These are phyloP conservation scores for Drusus annulatus DNA, from an alignment of 1,140 invertebrate genomes.

Conservation along the genomic window DNA sequence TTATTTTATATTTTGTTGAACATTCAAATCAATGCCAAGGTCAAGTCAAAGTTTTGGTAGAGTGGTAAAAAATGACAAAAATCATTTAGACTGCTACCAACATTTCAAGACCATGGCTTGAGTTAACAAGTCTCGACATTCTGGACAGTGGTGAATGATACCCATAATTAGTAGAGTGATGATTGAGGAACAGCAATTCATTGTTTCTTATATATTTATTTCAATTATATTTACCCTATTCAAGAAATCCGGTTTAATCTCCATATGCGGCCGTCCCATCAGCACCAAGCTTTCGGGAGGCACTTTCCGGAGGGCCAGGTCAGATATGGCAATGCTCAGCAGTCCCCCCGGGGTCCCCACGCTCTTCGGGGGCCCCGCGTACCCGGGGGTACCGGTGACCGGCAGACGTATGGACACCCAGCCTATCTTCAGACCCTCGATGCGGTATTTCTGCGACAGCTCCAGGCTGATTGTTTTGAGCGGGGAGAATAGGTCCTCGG, in stretches of 20 bases:
- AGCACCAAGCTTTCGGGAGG: conserved; percentile 79
- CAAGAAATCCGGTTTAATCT: conserved; percentile 84
- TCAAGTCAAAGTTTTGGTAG: too few species aligned
- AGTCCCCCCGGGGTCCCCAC: conserved; percentile 60
- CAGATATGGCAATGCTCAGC: conserved; percentile 79
- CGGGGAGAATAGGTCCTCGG: conserved; percentile 75
- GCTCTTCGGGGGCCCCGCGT: conserved; percentile 60
- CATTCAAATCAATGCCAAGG: too few species aligned
- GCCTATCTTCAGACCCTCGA: conserved; percentile 68
- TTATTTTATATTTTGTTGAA: too few species aligned
- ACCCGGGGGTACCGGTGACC: conserved; percentile 57
- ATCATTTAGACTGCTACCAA: too few species aligned
- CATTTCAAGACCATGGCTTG: too few species aligned
- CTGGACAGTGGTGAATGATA: too few species aligned
- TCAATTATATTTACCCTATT: conserved; percentile 80
- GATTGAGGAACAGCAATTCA: too few species aligned
- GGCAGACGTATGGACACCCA: conserved; percentile 81
- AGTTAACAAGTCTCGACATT: too few species aligned
- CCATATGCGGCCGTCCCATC: conserved; percentile 76
- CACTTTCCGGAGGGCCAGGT: conserved; percentile 81
- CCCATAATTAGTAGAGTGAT: too few species aligned
- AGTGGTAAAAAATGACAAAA: too few species aligned
- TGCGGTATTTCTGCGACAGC: conserved; percentile 79
- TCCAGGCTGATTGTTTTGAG: conserved; percentile 76
- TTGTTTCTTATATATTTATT: too few species aligned